A percentile compares a stretch with the other conserved stretches of the same genome.
Evolutionary conservation across 2,888 invertebrate genomes (phyloP).

Genomic region (Drosophila imparisetae): DNA sequence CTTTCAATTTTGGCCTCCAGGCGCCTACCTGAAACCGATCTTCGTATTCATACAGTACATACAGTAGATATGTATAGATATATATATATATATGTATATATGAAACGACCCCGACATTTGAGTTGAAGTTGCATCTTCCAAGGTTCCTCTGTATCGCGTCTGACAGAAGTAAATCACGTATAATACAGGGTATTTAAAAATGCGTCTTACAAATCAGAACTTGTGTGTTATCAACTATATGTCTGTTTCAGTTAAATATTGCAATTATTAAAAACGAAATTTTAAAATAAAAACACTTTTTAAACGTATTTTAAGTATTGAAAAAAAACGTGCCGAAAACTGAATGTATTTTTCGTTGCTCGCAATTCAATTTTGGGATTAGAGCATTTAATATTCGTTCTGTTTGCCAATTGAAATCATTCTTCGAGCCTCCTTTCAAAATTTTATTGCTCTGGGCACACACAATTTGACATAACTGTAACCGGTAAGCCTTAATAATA

Average conservation of each 20-base stretch:
- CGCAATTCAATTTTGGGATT: neutral
- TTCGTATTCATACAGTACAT: conserved; percentile 15
- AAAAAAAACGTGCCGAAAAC: neutral
- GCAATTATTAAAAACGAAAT: neutral
- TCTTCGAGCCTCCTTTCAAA: neutral
- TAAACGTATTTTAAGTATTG: neutral
- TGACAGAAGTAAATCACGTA: neutral
- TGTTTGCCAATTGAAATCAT: neutral
- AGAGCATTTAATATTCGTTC: conserved; percentile 3
- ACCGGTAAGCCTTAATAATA: conserved; percentile 8
- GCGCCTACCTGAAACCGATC: conserved; percentile 37
- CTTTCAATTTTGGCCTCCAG: conserved; percentile 56
- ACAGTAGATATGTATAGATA: neutral
- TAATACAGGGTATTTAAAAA: neutral
- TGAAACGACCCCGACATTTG: neutral
- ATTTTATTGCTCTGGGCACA: conserved; percentile 7
- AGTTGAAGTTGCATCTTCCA: neutral
- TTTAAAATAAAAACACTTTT: neutral
- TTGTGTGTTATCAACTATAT: neutral
- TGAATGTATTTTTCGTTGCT: neutral
- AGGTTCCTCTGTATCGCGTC: neutral
- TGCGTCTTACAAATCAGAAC: neutral
- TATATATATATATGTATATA: neutral
- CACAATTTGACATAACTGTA: conserved; percentile 12
- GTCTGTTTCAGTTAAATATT: neutral